Conservation (phyloP, 2,888 invertebrate genomes). For the Hanleya hanleyi region DNA sequence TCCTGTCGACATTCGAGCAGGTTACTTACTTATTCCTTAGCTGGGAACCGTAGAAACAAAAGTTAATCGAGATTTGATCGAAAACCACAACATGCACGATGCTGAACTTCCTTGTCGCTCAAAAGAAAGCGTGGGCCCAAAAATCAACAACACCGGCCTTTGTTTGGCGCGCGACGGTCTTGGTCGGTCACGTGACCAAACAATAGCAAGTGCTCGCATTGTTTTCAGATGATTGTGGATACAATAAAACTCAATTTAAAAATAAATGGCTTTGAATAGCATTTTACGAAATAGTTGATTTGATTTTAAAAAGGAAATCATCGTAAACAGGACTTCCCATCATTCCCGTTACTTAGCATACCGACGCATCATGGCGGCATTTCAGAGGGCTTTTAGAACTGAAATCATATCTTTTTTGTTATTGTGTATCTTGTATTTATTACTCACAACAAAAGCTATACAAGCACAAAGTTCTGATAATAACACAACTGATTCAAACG, state of each 20-base stretch:
- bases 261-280: neutral
- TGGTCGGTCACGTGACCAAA: neutral
- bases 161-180: neutral
- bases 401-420: neutral
- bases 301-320: no score
- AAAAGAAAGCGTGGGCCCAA: no score
- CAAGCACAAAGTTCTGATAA: neutral
- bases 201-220: no score
- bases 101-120: no score
- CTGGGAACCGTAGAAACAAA: no score
- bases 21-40: no score
- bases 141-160: constrained; percentile 10
- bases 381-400: neutral
- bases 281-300: no score
- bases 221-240: no score
- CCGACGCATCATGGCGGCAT: constrained; percentile 9
- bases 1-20: no score
- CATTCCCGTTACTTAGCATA: neutral
- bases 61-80: no score
- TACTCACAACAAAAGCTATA: neutral
- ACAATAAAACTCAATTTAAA: no score
- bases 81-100: no score
- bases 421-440: neutral
- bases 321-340: neutral
- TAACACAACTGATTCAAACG: neutral